A percentile compares a stretch with the other conserved stretches of the same genome.
Conservation (phyloP, 1,140 invertebrate species). For the Drosophila sulfurigaster region DNA sequence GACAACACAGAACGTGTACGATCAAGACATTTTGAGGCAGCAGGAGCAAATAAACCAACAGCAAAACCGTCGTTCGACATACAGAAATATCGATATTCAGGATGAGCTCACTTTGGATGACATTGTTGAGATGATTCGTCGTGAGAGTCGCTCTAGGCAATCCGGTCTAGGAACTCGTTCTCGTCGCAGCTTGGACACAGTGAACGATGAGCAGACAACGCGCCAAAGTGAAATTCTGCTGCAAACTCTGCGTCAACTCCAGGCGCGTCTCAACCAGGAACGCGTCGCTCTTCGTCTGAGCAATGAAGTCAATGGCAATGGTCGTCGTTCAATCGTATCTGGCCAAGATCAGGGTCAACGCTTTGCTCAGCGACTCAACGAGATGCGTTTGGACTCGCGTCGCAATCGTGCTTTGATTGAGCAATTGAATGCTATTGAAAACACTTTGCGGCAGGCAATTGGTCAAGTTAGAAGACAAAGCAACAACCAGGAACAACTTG, state of each 20-base stretch:
- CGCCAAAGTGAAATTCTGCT: slow-evolving; percentile 60
- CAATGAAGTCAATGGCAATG: background rate
- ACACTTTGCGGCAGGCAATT: slow-evolving; percentile 32
- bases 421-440: slow-evolving; percentile 44
- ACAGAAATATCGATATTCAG: too few relatives aligned
- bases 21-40: too few relatives aligned
- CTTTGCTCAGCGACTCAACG: slow-evolving; percentile 52
- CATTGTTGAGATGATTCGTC: too few relatives aligned
- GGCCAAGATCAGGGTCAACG: slow-evolving; percentile 42
- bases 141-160: too few relatives aligned
- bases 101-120: too few relatives aligned
- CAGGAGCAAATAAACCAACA: too few relatives aligned
- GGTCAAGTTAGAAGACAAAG: slow-evolving; percentile 31
- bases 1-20: too few relatives aligned
- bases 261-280: slow-evolving; percentile 73
- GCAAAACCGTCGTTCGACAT: too few relatives aligned
- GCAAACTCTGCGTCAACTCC: slow-evolving; percentile 64
- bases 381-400: slow-evolving; percentile 51
- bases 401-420: slow-evolving; percentile 43
- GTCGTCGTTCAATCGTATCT: slow-evolving; percentile 16
- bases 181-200: too few relatives aligned
- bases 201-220: background rate
- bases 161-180: too few relatives aligned
- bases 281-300: slow-evolving; percentile 40
- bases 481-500: slow-evolving; percentile 5